Base-by-base conservation (phyloP, 92 coral and sea anemone species). In the Palythoa heliodiscus region DNA sequence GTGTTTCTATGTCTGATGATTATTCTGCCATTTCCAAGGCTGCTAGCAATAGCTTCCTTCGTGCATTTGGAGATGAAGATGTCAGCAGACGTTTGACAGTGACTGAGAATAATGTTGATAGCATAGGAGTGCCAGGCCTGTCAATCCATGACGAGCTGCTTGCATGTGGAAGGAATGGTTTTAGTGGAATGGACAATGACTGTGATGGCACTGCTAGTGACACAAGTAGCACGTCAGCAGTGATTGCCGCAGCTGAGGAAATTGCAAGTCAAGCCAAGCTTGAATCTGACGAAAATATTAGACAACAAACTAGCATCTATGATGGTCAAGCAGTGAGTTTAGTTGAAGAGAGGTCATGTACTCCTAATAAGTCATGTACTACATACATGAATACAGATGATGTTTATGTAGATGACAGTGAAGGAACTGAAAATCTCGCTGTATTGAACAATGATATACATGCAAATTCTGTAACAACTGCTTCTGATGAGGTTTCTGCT, bases 211-310 rank as follows among this genome's bases (percentile, higher is more conserved):
- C 76, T 61, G 87, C 79, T 1, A 77, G 87, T 60, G 88, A 74
- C 55, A 91, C 86, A 39, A 93, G 90, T 64, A 92, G 98, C 47
- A 87, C 91, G 9, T 83, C 89, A 80, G 95, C 89, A 43, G 90
- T 94, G 17, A 92, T 94, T 52, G 92, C 95, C 11, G 95, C 95
- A 52, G 98, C 98, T 17, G 98, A 94, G 76, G 89, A 87, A 20
- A 94, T 94, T 5, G 92, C 95, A 40, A 87, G 83, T 43, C 92
- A 83, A 22, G 84, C 72, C 11, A 48, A 35, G 47, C 47, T 80
- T 39, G 73, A 47, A 16, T 23, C 50, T 24, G 61, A 50, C 29
- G 61, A 67, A 20, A 64, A 23, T 17, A 10, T 22, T 29, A 79
- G 16, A 11, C 73, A 79, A 63, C 73, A 43, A 63, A 11, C 73